Evolutionary conservation across 2,113 vertebrate genomes (phyloP), one percentile per base, ranked within the genome.

Genomic region (Talpa occidentalis): DNA sequence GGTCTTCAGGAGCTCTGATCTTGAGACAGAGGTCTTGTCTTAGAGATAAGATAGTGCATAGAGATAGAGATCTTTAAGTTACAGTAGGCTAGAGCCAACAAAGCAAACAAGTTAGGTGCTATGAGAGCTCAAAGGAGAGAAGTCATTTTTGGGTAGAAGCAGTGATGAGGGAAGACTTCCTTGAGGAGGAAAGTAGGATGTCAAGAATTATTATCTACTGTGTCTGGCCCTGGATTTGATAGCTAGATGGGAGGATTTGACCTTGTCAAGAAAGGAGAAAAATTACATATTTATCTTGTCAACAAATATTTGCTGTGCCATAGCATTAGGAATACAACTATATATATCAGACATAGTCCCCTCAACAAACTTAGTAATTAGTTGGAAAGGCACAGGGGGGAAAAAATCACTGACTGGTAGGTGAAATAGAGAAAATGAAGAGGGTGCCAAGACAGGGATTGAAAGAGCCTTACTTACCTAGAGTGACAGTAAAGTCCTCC

Each of bases 241-340:
- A 93, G 82, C 49, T 60, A 91, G 22, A 86, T 86, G 69, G 35
- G 80, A 52, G 56, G 10, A 90, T 95, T 87, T 90, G 37, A 42
- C 62, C 54, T 54, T 95, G 19, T 91, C 54, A 93, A 86, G 42
- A 94, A 90, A 83, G 32, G 16, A 79, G 32, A 89, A 76, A 85
- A 80, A 85, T n/a, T 35, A 78, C 80, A 44, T 60, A 54, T 44
- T 87, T n/a, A 12, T 66, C 89, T 59, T 83, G 66, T 92, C 49
- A 69, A 78, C 3, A 82, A 59, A 82, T 87, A 52, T 42, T 92
- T 77, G 73, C 79, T 89, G n/a, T 30, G 42, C 35, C 9, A 52
- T 60, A 54, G 37, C 24, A 85, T 9, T 54, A 67, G 80, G 56
- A 88, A 54, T 81, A 52, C 24, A 89, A 24, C 7, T 14, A 17